Evolutionary conservation across 2,888 invertebrate genomes (phyloP).

Genomic region (Protophormia terraenovae): DNA sequence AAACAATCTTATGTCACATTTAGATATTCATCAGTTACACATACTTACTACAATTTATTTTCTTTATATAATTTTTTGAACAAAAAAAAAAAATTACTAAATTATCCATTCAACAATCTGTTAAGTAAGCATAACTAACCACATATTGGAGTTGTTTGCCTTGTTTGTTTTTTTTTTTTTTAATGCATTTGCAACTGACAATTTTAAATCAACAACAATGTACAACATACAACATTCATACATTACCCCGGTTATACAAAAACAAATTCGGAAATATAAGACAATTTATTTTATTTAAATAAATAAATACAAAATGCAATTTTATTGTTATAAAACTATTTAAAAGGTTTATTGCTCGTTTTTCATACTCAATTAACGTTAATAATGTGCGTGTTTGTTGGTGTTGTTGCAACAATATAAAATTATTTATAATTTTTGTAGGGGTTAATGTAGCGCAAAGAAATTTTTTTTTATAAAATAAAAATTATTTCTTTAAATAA

Average conservation of each 20-base stretch:
- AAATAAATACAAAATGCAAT: background rate
- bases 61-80: conserved; percentile 1
- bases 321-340: background rate
- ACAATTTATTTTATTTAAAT: background rate
- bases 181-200: background rate
- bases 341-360: background rate
- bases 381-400: background rate
- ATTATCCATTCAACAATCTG: conserved; percentile 26
- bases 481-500: background rate
- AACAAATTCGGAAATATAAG: background rate
- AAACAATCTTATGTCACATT: background rate
- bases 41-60: no score
- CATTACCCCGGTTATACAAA: no score
- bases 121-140: conserved; percentile 29
- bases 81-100: background rate
- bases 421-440: background rate
- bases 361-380: conserved; percentile 15
- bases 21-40: background rate
- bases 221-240: no score
- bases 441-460: background rate
- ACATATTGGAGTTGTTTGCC: background rate
- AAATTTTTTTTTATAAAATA: background rate
- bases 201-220: conserved; percentile 4
- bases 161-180: background rate
- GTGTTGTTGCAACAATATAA: background rate